Evolutionary conservation across 2,797 vertebrate species (phyloP).

Genomic region (Propithecus deckenii): DNA sequence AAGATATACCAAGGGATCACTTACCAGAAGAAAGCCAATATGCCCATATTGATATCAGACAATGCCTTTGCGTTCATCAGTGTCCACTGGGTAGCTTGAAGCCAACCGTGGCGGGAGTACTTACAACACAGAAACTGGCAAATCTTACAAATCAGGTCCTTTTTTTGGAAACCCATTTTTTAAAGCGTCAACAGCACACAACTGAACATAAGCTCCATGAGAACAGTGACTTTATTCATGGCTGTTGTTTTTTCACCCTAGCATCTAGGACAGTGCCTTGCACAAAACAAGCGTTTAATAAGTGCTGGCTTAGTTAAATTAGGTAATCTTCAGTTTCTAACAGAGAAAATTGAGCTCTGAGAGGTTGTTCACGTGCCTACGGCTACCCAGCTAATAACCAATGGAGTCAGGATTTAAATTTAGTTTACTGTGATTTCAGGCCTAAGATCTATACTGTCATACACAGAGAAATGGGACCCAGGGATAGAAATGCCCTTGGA

Average conservation of each 20-base stretch:
- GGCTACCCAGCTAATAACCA: not conserved
- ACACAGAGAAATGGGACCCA: not conserved
- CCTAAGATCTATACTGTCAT: not conserved
- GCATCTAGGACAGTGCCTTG: not conserved
- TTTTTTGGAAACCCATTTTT: not conserved
- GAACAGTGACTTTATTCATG: not conserved
- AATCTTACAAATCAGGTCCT: not conserved
- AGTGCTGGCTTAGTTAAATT: not conserved
- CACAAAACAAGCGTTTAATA: not conserved
- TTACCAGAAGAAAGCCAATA: not conserved
- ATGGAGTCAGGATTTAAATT: not conserved
- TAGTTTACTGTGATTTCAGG: not conserved
- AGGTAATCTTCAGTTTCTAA: not conserved
- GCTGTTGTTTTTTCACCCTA: not conserved
- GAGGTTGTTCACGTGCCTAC: not conserved
- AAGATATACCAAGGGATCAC: not conserved
- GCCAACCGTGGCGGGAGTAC: not conserved
- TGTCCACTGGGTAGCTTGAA: not conserved
- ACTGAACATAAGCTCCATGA: not conserved
- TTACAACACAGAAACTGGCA: not conserved
- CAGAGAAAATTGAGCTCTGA: not conserved
- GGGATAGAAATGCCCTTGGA: not conserved
- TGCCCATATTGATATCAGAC: not conserved
- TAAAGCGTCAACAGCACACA: not conserved
- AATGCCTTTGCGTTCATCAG: not conserved